Conservation (phyloP, 2,888 invertebrate genomes). For the Thumatha senex region DNA sequence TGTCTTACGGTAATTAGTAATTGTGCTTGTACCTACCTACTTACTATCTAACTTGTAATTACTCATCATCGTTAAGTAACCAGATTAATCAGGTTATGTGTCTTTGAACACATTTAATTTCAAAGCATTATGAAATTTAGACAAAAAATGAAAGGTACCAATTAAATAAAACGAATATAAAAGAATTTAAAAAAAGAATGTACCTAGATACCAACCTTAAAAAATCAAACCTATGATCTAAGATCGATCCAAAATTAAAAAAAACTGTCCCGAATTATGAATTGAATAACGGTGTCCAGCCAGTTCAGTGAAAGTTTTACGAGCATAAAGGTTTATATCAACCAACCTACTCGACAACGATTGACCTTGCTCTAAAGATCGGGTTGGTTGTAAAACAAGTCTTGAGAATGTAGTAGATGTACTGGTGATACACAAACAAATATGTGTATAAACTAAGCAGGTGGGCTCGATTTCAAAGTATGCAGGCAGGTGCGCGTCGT, state of each 20-base stretch:
- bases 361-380: slow-evolving; percentile 45
- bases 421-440: slow-evolving; percentile 13
- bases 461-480: slow-evolving; percentile 34
- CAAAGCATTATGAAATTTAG: too few relatives aligned
- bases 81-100: too few relatives aligned
- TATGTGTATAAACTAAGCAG: slow-evolving; percentile 25
- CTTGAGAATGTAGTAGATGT: slow-evolving; percentile 23
- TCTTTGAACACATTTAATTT: too few relatives aligned
- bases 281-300: slow-evolving; percentile 3
- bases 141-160: too few relatives aligned
- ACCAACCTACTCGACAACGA: slow-evolving; percentile 26
- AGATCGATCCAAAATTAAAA: too few relatives aligned
- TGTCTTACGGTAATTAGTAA: neutral
- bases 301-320: slow-evolving; percentile 48
- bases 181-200: too few relatives aligned
- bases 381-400: slow-evolving; percentile 40
- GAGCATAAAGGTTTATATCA: slow-evolving; percentile 19
- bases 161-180: too few relatives aligned
- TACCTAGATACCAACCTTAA: too few relatives aligned
- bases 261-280: slow-evolving; percentile 7
- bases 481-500: slow-evolving; percentile 48
- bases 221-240: too few relatives aligned
- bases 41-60: neutral
- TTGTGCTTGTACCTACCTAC: neutral
- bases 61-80: too few relatives aligned